Conservation (phyloP, 2,113 vertebrate genomes). For the Mustela lutreola region DNA sequence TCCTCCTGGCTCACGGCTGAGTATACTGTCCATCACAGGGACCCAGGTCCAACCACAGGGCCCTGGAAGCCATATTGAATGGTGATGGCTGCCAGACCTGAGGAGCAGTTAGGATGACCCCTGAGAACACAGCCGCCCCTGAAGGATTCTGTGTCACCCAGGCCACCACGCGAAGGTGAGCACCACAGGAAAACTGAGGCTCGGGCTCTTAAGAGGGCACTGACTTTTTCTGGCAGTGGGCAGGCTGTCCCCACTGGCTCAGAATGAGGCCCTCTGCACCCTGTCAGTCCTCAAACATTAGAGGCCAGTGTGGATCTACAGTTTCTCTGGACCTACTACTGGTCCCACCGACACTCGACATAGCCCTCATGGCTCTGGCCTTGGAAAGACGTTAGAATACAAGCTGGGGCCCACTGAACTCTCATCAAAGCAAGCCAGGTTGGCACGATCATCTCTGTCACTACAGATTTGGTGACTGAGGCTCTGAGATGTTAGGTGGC, state of each 20-base stretch:
- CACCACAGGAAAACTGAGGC: background rate
- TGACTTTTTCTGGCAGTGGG: background rate
- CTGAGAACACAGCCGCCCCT: accelerated
- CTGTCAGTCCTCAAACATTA: background rate
- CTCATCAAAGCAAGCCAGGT: background rate
- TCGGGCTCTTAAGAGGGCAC: background rate
- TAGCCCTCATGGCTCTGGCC: background rate
- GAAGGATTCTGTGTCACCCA: background rate
- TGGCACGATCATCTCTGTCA: background rate
- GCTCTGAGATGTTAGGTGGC: background rate
- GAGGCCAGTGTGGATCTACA: background rate
- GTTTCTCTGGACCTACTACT: background rate
- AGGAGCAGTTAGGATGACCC: background rate
- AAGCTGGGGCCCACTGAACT: background rate
- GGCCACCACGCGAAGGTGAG: background rate
- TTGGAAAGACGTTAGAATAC: background rate
- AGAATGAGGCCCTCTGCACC: background rate
- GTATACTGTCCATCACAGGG: background rate
- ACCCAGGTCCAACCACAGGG: background rate
- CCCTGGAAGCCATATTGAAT: background rate
- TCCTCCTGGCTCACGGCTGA: background rate
- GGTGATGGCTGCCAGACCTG: background rate
- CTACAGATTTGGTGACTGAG: background rate
- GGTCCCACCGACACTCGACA: accelerated
- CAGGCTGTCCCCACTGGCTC: background rate